Evolutionary conservation across 2,888 invertebrate genomes (phyloP).

Genomic region (Meliscaeva auricollis): DNA sequence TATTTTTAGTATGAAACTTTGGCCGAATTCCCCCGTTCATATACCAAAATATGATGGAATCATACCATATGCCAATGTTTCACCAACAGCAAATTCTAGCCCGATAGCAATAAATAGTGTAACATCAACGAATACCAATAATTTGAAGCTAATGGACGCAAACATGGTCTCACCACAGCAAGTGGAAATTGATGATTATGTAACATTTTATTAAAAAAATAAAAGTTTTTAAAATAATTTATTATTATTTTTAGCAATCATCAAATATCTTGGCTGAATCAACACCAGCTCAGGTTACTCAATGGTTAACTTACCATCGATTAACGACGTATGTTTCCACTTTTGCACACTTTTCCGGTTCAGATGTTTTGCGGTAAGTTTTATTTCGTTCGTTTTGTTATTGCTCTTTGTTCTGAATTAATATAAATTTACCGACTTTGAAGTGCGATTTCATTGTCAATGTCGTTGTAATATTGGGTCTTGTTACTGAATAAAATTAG

Average conservation of each 20-base stretch:
- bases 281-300: constrained; percentile 89
- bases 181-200: constrained; percentile 83
- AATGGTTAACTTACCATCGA: constrained; percentile 92
- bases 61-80: constrained; percentile 81
- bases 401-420: not conserved
- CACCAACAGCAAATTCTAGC: constrained; percentile 81
- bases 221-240: not conserved
- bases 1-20: constrained; percentile 82
- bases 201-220: constrained; percentile 75
- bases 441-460: constrained; percentile 13
- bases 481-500: not conserved
- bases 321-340: constrained; percentile 91
- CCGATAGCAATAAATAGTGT: constrained; percentile 84
- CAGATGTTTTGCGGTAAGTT: constrained; percentile 91
- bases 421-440: not conserved
- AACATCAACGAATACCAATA: constrained; percentile 83
- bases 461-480: not conserved
- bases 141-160: constrained; percentile 83
- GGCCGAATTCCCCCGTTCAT: constrained; percentile 84
- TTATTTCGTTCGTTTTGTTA: not conserved
- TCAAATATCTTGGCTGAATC: constrained; percentile 87
- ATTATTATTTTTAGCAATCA: constrained; percentile 57
- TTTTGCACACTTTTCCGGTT: constrained; percentile 94
- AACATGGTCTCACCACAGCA: constrained; percentile 83
- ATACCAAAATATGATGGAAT: constrained; percentile 84